Evolutionary conservation across 1,140 invertebrate genomes (phyloP).

Genomic region (Brachionus rotundiformis): DNA sequence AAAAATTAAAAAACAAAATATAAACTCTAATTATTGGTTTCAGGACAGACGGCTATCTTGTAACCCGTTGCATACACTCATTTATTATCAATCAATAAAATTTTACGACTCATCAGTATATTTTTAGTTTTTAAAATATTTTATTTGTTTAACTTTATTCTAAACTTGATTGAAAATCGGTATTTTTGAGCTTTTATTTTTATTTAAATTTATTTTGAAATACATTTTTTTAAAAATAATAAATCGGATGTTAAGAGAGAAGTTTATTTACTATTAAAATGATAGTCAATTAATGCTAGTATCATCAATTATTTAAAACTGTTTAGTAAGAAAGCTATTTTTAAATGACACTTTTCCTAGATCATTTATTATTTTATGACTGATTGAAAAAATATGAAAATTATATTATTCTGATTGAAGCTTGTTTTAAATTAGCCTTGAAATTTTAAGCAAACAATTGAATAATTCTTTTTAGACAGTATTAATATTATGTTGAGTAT

Average conservation of each 20-base stretch:
- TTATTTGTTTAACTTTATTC: neutral
- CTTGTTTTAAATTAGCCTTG: neutral
- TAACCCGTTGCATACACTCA: neutral
- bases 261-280: neutral
- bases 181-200: constrained; percentile 2
- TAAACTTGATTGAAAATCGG: neutral
- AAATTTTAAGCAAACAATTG: no score
- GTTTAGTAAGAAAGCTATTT: neutral
- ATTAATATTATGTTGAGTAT: no score
- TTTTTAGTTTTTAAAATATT: neutral
- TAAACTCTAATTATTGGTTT: constrained; percentile 4
- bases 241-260: neutral
- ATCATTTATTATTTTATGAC: neutral
- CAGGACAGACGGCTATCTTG: neutral
- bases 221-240: neutral
- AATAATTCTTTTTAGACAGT: no score
- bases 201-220: neutral
- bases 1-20: neutral
- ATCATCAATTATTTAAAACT: neutral
- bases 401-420: neutral
- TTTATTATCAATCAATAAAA: constrained; percentile 22
- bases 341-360: neutral
- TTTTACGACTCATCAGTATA: neutral
- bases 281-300: neutral
- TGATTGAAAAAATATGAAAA: neutral